A percentile compares a stretch with the other conserved stretches of the same genome.
phyloP scores from a whole-genome alignment of 2,113 vertebrate species.

The Heterotilapia buettikoferi region DNA sequence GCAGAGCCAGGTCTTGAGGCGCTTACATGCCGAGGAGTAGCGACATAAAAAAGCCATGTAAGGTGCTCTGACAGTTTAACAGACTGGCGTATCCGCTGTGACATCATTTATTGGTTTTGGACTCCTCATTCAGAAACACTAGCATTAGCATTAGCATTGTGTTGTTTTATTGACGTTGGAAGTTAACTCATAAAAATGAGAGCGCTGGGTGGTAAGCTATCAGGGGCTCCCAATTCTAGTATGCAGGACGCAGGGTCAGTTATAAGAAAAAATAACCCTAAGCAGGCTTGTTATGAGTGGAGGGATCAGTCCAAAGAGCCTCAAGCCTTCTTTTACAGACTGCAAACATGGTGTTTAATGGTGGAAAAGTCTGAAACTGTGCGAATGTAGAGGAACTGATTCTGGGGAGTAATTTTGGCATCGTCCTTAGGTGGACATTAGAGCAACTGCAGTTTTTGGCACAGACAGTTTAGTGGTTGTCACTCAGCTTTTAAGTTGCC shows the following conservation, averaged over 20 bases:
- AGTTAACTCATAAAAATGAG: background rate
- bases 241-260: background rate
- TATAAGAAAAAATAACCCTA: background rate
- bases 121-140: background rate
- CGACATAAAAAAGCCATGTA: background rate
- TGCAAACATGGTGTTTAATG: background rate
- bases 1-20: background rate
- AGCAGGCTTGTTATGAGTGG: background rate
- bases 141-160: background rate
- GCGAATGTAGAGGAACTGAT: background rate
- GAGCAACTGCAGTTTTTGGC: background rate
- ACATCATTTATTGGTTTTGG: background rate
- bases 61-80: background rate
- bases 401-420: background rate
- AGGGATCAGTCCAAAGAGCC: background rate
- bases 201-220: background rate
- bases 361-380: rapidly evolving
- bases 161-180: background rate
- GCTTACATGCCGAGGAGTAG: background rate
- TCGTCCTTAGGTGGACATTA: background rate
- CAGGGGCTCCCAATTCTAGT: background rate
- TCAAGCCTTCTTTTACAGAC: background rate
- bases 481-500: background rate
- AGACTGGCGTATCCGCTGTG: background rate
- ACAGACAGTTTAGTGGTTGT: background rate